A percentile compares a stretch with the other conserved stretches of the same genome.
Evolutionary conservation across 2,888 invertebrate species (phyloP).

Genomic region (Drosophila nr. perissopoda): DNA sequence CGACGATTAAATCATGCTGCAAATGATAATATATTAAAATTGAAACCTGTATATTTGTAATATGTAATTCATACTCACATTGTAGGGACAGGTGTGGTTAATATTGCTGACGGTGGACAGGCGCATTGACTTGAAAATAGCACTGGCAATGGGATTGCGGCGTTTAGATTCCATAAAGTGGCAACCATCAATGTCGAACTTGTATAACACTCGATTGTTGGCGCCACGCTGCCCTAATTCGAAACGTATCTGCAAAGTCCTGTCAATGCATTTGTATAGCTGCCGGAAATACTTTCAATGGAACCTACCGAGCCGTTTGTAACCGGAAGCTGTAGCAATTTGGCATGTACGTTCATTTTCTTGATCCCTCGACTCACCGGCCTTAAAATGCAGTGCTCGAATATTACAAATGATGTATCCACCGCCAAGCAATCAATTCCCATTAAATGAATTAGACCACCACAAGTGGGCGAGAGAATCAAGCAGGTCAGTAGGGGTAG

Average conservation of each 20-base stretch:
- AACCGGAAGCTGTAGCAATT: slow-evolving; percentile 1
- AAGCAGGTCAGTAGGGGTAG: neutral
- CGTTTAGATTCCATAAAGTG: neutral
- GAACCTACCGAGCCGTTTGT: neutral
- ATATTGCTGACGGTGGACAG: neutral
- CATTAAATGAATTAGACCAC: neutral
- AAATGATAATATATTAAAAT: neutral
- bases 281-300: neutral
- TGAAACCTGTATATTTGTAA: neutral
- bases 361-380: slow-evolving; percentile 7
- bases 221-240: neutral
- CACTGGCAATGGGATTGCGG: slow-evolving; percentile 4
- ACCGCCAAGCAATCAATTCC: neutral
- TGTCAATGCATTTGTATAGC: neutral
- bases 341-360: neutral
- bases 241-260: neutral
- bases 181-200: slow-evolving; percentile 1
- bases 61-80: neutral
- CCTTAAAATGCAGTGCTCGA: neutral
- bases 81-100: slow-evolving; percentile 2
- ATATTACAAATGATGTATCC: neutral
- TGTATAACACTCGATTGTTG: neutral
- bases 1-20: neutral
- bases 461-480: neutral
- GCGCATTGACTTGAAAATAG: neutral